phyloP scores from a whole-genome alignment of 2,888 invertebrate species.

The Acanthopleura granulata region DNA sequence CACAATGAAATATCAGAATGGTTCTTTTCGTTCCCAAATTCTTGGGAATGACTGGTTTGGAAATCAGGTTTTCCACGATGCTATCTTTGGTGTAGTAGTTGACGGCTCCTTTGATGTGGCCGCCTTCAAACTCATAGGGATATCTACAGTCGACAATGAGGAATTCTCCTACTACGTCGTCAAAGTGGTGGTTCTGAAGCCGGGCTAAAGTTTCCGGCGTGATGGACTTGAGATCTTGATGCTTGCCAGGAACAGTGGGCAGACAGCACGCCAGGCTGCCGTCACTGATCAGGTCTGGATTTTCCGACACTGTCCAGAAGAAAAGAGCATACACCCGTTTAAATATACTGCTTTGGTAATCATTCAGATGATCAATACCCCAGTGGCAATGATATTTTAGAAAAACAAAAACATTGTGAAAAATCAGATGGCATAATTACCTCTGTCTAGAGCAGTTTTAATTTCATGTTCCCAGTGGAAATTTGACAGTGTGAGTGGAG shows the following conservation, averaged over 20 bases:
- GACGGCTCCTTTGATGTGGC: slow-evolving; percentile 86
- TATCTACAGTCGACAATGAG: slow-evolving; percentile 93
- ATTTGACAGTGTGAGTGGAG: no score
- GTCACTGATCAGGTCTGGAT: not conserved
- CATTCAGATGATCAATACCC: no score
- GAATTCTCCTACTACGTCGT: slow-evolving; percentile 77
- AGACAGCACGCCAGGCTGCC: slow-evolving; percentile 46
- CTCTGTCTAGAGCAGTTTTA: no score
- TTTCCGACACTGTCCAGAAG: not conserved
- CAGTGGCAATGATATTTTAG: no score
- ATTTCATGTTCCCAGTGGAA: no score
- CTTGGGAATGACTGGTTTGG: slow-evolving; percentile 34
- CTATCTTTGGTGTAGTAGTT: slow-evolving; percentile 87
- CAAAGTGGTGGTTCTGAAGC: slow-evolving; percentile 74
- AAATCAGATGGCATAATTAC: no score
- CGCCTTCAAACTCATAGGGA: slow-evolving; percentile 94
- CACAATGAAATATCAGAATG: slow-evolving; percentile 95
- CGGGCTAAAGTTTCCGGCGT: slow-evolving; percentile 48
- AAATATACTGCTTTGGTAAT: no score
- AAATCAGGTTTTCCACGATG: slow-evolving; percentile 76
- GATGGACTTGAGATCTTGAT: slow-evolving; percentile 64
- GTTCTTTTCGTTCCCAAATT: slow-evolving; percentile 69
- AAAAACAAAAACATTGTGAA: no score
- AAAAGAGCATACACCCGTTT: no score
- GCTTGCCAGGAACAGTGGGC: slow-evolving; percentile 57